Percentiles rank a stretch among this genome's conserved stretches.
Evolutionary conservation across 2,888 invertebrate genomes (phyloP).

Genomic region (Drosophila seclusa): DNA sequence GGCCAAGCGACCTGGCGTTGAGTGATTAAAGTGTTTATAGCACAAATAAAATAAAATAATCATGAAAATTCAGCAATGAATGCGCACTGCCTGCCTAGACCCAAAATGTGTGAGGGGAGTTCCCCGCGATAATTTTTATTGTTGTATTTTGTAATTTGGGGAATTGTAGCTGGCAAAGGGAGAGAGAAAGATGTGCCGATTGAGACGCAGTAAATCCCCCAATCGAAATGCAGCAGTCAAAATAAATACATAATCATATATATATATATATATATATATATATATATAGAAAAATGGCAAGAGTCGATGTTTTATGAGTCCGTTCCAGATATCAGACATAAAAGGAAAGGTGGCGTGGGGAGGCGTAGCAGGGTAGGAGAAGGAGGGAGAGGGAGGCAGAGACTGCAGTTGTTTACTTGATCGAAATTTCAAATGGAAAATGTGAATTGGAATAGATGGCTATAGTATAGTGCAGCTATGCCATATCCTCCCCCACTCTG

Average conservation of each 20-base stretch:
- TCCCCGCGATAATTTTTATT: neutral
- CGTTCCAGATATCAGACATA: neutral
- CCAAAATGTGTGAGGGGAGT: neutral
- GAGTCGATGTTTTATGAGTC: slow-evolving; percentile 18
- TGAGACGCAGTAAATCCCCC: slow-evolving; percentile 20
- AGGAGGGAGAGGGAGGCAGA: neutral
- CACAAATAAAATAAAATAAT: slow-evolving; percentile 21
- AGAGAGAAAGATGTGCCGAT: neutral
- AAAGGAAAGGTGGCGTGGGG: neutral
- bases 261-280: neutral
- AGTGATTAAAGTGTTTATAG: slow-evolving; percentile 53
- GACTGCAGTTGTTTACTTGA: slow-evolving; percentile 29
- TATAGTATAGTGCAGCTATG: neutral
- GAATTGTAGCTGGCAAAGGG: neutral
- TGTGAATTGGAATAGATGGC: slow-evolving; percentile 7
- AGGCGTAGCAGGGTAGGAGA: too few relatives aligned
- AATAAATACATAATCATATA: slow-evolving; percentile 7
- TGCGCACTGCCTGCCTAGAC: slow-evolving; percentile 5
- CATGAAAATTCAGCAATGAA: slow-evolving; percentile 16
- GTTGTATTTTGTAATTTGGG: slow-evolving; percentile 3
- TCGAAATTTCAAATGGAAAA: slow-evolving; percentile 17
- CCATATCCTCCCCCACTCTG: neutral
- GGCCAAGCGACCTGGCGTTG: slow-evolving; percentile 16
- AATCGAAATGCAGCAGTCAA: slow-evolving; percentile 38
- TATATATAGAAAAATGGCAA: neutral